Evolutionary conservation across 2,113 vertebrate genomes (phyloP), one percentile per base, ranked within the genome.

Genomic region (Heptranchias perlo): DNA sequence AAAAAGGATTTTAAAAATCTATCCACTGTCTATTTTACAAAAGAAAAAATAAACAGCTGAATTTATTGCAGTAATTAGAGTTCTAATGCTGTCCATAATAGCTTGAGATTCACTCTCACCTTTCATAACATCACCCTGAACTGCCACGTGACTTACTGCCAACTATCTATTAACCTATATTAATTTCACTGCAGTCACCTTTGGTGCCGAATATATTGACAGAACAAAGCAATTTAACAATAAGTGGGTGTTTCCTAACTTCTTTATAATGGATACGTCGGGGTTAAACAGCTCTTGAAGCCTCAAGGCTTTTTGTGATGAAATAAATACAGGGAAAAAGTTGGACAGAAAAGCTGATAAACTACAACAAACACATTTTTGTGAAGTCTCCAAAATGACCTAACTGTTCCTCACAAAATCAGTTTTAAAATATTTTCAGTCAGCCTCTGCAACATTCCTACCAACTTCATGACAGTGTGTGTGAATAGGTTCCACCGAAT

Each of bases 401-500:
- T 23, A 93, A 62, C 89, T n/a, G 35, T 93, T 93, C 54, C 58
- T 93, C n/a, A 39, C 23, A 49, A 82, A 31, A 52, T 52, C 25
- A 49, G 84, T 28, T 92, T 92, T 47, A 78, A 89, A 62, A 93
- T 62, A 64, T 62, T 93, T 93, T 93, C 58, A 62, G 21, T 54
- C 87, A n/a, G 11, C 87, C 3, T 61, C 1, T 58, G 23, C 52
- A 58, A 58, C 52, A 61, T 61, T n/a, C 52, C 87, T 91, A 52
- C 28, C 54, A 91, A 35, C 52, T 54, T 58, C 54, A 58, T 0
- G 31, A 18, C 13, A 91, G 11, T 6, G 52, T 58, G 54, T 91
- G 87, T 58, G 87, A 91, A 91, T 4, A 35, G 35, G 54, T 39
- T 82, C 16, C 47, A 82, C 18, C 39, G 21, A 6, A 61, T 13